Base-by-base conservation (phyloP, 2,113 vertebrate species). In the Bucco capensis region DNA sequence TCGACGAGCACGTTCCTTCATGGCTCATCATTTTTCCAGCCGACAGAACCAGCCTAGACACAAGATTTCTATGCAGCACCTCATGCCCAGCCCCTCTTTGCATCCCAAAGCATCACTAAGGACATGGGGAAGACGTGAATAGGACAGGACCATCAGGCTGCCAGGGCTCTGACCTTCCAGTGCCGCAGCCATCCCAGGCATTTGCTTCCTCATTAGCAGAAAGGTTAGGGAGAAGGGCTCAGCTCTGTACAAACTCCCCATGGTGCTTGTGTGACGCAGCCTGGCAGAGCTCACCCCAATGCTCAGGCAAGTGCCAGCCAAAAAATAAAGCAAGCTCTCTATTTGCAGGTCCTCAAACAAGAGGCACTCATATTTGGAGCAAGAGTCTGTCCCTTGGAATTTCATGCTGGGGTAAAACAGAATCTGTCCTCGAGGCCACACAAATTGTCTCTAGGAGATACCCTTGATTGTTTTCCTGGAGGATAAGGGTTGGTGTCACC, bases 121-220 rank as follows among this genome's bases (percentile, higher is more conserved):
- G 51, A 21, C 37, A 22, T 0, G 0, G 44, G 57, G 60, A 92
- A 57, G 72, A 25, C 1, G 3, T 15, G 19, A 57, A 71, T 61
- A 64, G 14, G 50, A 62, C 8, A 30, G 53, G 30, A 24, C 13
- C 2, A 0, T 33, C 3, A 1, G 65, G 65, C 50, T 66, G 71
- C 6, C 4, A 18, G 1, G 16, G 72, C 35, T 56, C 47, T 10
- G 49, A 94, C 67, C 86, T 90, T 83, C 70, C 83, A 57, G 70
- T 0, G 0, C 80, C 7, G n/a, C 86, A 83, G 74, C 89, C 76
- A 90, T 77, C 77, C 77, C 88, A 53, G 60, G 77, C 77, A 58
- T 93, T 88, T 67, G 66, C n/a, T 60, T 54, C 93, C 94, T 96
- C 80, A 12, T 93, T 93, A 88, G 53, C 8, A 7, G 73, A 90